Conservation (phyloP, 2,888 invertebrate genomes). For the Habrosyne pyritoides region DNA sequence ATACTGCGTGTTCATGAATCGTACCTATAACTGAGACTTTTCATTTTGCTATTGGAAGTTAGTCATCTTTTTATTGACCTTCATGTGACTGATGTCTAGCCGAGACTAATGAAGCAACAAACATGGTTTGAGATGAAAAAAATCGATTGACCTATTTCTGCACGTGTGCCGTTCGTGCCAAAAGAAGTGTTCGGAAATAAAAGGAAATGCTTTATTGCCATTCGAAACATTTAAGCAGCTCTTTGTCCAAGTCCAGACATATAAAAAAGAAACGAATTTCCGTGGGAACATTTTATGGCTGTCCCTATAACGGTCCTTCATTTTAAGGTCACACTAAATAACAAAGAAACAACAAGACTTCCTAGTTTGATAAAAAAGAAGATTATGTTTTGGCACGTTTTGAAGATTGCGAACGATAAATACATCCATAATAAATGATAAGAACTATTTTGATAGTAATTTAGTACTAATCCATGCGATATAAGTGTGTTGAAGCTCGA, state of each 20-base stretch:
- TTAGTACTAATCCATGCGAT: not conserved
- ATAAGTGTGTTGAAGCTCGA: not conserved
- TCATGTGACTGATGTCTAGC: no score
- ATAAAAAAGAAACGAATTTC: slow-evolving; percentile 67
- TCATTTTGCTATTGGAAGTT: no score
- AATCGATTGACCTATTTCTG: slow-evolving; percentile 54
- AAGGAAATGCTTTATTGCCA: slow-evolving; percentile 63
- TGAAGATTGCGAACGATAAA: not conserved
- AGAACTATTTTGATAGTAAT: not conserved
- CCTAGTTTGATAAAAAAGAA: not conserved
- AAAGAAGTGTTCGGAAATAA: slow-evolving; percentile 51
- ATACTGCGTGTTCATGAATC: no score
- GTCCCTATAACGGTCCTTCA: slow-evolving; percentile 55
- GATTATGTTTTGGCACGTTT: not conserved
- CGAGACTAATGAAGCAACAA: not conserved
- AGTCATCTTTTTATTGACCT: no score
- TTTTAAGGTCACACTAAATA: slow-evolving; percentile 30
- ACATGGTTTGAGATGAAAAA: not conserved
- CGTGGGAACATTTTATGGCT: slow-evolving; percentile 55
- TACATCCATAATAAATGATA: not conserved
- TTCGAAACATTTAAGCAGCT: slow-evolving; percentile 62
- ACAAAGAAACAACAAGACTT: not conserved
- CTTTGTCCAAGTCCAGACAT: slow-evolving; percentile 73
- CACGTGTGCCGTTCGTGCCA: slow-evolving; percentile 65
- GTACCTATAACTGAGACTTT: no score